phyloP scores from a whole-genome alignment of 2,113 vertebrate genomes.

The Gallinago media region DNA sequence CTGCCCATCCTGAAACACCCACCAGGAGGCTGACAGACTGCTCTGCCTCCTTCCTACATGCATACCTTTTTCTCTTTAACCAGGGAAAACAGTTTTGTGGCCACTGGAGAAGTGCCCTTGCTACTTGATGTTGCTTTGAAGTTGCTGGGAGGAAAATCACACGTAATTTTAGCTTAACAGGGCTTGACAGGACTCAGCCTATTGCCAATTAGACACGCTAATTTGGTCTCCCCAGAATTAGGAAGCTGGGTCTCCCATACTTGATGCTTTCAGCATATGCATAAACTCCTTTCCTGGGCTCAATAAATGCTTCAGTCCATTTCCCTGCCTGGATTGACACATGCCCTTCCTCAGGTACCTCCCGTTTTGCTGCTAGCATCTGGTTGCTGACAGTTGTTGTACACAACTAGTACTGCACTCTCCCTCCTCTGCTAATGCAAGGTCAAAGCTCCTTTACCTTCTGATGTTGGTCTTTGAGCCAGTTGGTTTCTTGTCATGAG shows the following conservation, averaged over 20 bases:
- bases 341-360: conserved; percentile 39
- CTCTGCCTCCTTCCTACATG: conserved; percentile 6
- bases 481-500: not conserved
- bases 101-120: conserved; percentile 10
- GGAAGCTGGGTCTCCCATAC: not conserved
- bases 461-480: not conserved
- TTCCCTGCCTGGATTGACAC: not conserved
- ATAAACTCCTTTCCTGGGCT: not conserved
- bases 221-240: conserved; percentile 13
- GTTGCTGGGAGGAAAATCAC: not conserved
- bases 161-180: not conserved
- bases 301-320: not conserved
- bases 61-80: not conserved
- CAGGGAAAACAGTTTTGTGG: conserved; percentile 3
- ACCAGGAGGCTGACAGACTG: not conserved
- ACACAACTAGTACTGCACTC: not conserved
- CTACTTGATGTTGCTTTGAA: conserved; percentile 38
- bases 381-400: conserved; percentile 3
- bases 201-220: not conserved
- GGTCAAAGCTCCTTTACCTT: conserved; percentile 13
- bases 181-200: not conserved
- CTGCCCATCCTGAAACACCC: conserved; percentile 9
- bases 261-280: not conserved
- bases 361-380: conserved; percentile 18
- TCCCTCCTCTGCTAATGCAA: conserved; percentile 19